Evolutionary conservation across 2,888 invertebrate genomes (phyloP), one percentile per base, ranked within the genome.

Genomic region (Eupithecia pulchellata): DNA sequence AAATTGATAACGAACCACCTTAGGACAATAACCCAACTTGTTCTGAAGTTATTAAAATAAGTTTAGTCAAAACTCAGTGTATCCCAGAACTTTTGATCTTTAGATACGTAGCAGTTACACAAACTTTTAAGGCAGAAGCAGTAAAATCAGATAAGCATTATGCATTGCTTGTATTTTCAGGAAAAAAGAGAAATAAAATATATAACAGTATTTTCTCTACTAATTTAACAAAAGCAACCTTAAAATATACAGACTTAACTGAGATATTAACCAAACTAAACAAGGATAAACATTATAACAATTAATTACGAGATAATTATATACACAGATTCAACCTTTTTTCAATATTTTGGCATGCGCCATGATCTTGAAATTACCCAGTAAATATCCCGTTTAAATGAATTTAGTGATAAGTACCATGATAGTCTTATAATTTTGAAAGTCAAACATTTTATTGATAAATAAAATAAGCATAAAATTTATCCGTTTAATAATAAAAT

Each of bases 31-130:
- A 84, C 72, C 78, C 82, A 14, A 57, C 66, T 39, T 17, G 17
- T 39, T 39, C 14, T 8, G 78, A 77, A 47, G 71, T 79, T 5
- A 81, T 72, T 66, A 77, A 85, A 57, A 69, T 83, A 2, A 80
- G 80, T 73, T 75, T 6, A 36, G 34, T 36, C 13, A 72, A 61
- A 17, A 55, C 34, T 30, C 29, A 34, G 17, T 83, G 83, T 66
- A 42, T 62, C 13, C 61, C 61, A 36, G 61, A 62, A 62, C 61
- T 52, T 9, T n/a, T 20, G n/a, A 9, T 52, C 52, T 5, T 52
- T 1, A 25, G 25, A 25, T 25, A 52, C 25, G 0, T 2, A 52
- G 20, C 20, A 0, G 52, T 17, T 39, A 17, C 39, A 4, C 17
- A 4, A 39, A 39, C 17, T 17, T 4, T 39, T 39, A 4, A 39